phyloP scores from a whole-genome alignment of 2,797 vertebrate genomes.

The Pogonophryne albipinna region DNA sequence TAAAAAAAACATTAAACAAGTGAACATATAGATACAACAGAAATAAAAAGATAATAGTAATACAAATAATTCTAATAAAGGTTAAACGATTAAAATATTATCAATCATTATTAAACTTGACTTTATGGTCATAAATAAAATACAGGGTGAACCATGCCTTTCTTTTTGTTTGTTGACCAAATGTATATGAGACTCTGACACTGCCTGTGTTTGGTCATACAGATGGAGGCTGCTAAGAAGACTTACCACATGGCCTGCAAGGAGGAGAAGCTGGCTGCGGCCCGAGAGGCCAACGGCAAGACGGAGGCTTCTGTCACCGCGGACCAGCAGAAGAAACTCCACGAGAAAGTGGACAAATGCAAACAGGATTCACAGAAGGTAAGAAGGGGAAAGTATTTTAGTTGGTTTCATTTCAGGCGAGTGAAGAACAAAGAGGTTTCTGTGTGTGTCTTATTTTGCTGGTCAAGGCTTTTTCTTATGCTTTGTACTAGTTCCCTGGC shows the following conservation, averaged over 20 bases:
- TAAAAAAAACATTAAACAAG: too few relatives aligned
- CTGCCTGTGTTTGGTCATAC: slow-evolving; percentile 47
- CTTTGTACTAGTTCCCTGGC: not conserved
- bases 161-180: not conserved
- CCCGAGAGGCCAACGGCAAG: slow-evolving; percentile 95
- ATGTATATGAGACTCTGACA: slow-evolving; percentile 30
- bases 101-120: too few relatives aligned
- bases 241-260: slow-evolving; percentile 96
- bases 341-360: slow-evolving; percentile 98
- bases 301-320: slow-evolving; percentile 92
- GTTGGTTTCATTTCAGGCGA: not conserved
- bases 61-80: too few relatives aligned
- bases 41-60: too few relatives aligned
- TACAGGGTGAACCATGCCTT: too few relatives aligned
- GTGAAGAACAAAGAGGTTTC: not conserved
- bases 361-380: slow-evolving; percentile 96
- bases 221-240: slow-evolving; percentile 98
- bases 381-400: slow-evolving; percentile 6
- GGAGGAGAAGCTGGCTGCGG: slow-evolving; percentile 94
- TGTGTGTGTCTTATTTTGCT: not conserved
- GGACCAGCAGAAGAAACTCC: slow-evolving; percentile 97
- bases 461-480: not conserved
- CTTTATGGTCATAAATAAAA: too few relatives aligned
- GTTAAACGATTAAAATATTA: too few relatives aligned
- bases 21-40: too few relatives aligned